Base-by-base conservation (phyloP, 2,113 vertebrate genomes). In the Asarcornis scutulata region DNA sequence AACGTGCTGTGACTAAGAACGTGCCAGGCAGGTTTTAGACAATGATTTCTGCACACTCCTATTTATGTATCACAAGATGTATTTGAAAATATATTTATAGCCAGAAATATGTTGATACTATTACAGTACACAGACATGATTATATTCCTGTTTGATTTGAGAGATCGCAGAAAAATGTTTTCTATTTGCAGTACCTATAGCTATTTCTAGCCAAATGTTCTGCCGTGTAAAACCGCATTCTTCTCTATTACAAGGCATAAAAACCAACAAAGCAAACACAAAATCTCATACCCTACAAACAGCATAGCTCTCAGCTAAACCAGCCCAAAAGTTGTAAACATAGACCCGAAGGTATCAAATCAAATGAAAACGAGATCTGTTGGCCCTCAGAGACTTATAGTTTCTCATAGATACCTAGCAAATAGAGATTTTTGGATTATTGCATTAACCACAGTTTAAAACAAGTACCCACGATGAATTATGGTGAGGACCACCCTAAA, bases 171-270 rank as follows among this genome's bases (percentile, higher is more conserved):
- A 67, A 53, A 77, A 71, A 76, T 2, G 13, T 38, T 32, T 96
- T 82, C 83, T 93, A 68, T 83, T 40, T 88, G 77, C 92, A 92
- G 93, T 72, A 85, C 48, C 91, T 75, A 71, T 16, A 86, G 78
- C 58, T 91, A 71, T 84, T 96, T 94, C 79, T 31, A 93, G 71
- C 89, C 79, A 92, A 79, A 72, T 50, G 64, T 42, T 95, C 59
- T 63, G 32, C 42, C 60, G 23, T n/a, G 79, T 66, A 67, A 92
- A 94, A 40, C 53, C 62, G 53, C 23, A 81, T 89, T 88, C 34
- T 83, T 26, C 82, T 89, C 80, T n/a, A 69, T 91, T 73, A 83
- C 63, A 68, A 68, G 73, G 11, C 78, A 94, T 74, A 78, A 83
- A 94, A 94, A 50, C 21, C 72, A 89, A 92, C 56, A 80, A 75